Percentiles rank a stretch among this genome's conserved stretches.
phyloP scores from a whole-genome alignment of 2,888 invertebrate genomes.

The Girardia tigrina region DNA sequence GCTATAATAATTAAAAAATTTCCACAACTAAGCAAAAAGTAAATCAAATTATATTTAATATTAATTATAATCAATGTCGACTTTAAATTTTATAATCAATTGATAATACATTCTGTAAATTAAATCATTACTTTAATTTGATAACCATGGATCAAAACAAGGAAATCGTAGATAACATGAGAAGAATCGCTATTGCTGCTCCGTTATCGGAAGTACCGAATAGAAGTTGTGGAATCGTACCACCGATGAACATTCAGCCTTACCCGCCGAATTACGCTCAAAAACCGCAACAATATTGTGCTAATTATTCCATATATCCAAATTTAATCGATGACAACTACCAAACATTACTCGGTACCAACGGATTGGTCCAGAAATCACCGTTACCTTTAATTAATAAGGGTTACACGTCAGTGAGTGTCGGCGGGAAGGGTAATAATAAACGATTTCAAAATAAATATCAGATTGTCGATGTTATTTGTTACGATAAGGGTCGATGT shows the following conservation, averaged over 20 bases:
- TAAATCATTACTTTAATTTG: no score
- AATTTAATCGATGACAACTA: not conserved
- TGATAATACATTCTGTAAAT: no score
- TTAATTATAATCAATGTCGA: no score
- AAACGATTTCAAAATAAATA: not conserved
- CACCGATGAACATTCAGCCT: not conserved
- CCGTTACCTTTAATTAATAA: not conserved
- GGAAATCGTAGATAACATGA: not conserved
- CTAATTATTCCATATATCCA: not conserved
- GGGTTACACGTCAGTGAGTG: not conserved
- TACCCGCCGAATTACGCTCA: not conserved
- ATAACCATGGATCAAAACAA: no score
- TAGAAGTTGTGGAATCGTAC: not conserved
- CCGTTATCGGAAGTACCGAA: not conserved
- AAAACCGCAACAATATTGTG: not conserved
- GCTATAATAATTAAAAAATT: no score
- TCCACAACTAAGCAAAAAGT: no score
- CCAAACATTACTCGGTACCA: not conserved
- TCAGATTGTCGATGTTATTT: not conserved
- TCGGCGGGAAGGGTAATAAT: not conserved
- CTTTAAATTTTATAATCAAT: no score
- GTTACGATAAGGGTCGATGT: not conserved
- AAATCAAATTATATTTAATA: no score
- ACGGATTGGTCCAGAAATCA: not conserved
- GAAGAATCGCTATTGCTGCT: not conserved